Base-by-base conservation (phyloP, 2,797 vertebrate species). In the Parotocinclus haroldoi region DNA sequence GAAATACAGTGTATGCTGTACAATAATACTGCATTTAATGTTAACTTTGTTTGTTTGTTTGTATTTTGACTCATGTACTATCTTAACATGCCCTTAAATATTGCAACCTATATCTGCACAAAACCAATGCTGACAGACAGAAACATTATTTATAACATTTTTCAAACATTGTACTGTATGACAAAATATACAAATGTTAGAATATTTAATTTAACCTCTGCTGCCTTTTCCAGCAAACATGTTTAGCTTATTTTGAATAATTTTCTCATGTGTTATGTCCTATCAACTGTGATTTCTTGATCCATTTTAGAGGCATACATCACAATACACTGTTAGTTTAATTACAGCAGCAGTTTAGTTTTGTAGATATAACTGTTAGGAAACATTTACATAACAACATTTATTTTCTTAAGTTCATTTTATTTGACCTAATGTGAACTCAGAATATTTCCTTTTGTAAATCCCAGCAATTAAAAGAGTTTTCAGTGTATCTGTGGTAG, bases 391-490 rank as follows among this genome's bases (percentile, higher is more conserved):
- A 16, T 50, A 14, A 50, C 7, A 65, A 36, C 38, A 10, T 74
- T 72, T 71, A 52, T 69, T 69, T 69, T 74, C 39, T 36, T 70
- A 73, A 71, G 60, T 27, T 51, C 65, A 60, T 10, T 78, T 14
- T 54, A 77, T 75, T 69, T 68, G 9, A 77, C 58, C 14, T 74
- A 58, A 74, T 74, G 49, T 58, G 69, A 54, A 77, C 56, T 74
- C 59, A 58, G 54, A 69, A 38, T 58, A 66, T 72, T 63, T 13
- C 57, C 69, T 48, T 63, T 73, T 74, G n/a, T 71, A 71, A 75
- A 68, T 66, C 53, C 58, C 59, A 37, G 68, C 63, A 56, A 74
- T 80, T 81, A 51, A 81, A 81, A 76, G 67, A 42, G 53, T 70
- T 78, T 66, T 48, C 72, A 58, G 61, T 57, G 60, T 53, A 52